These are phyloP conservation scores for Agapostemon virescens DNA, from an alignment of 2,888 invertebrate species.

Conservation along the genomic window DNA sequence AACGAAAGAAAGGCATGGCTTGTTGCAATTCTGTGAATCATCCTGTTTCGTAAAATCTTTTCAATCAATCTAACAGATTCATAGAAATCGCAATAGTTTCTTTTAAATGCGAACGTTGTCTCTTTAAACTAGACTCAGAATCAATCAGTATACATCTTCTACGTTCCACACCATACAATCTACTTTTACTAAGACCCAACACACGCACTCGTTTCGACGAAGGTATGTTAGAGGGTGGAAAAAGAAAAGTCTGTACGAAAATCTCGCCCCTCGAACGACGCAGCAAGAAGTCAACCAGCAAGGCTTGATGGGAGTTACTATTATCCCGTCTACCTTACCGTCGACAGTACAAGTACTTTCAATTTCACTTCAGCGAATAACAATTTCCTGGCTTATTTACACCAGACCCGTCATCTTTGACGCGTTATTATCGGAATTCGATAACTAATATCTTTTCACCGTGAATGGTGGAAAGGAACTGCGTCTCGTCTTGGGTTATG, in stretches of 20 bases:
- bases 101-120: background rate
- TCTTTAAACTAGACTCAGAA: background rate
- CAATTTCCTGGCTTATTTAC: conserved; percentile 56
- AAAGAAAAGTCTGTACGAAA: background rate
- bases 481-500: conserved; percentile 19
- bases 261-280: background rate
- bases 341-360: conserved; percentile 35
- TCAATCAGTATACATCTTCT: background rate
- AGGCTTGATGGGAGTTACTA: conserved; percentile 28
- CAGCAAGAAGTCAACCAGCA: background rate
- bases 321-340: conserved; percentile 28
- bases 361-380: conserved; percentile 40
- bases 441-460: conserved; percentile 50
- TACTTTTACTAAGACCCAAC: background rate
- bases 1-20: too few relatives aligned
- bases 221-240: background rate
- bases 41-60: too few relatives aligned
- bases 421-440: conserved; percentile 59
- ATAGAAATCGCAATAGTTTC: background rate
- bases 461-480: background rate
- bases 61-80: background rate
- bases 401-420: conserved; percentile 50
- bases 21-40: too few relatives aligned
- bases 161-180: background rate
- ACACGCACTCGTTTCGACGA: background rate